These are phyloP conservation scores for Myotis yumanensis DNA, from an alignment of 2,113 vertebrate species.

Conservation along the genomic window DNA sequence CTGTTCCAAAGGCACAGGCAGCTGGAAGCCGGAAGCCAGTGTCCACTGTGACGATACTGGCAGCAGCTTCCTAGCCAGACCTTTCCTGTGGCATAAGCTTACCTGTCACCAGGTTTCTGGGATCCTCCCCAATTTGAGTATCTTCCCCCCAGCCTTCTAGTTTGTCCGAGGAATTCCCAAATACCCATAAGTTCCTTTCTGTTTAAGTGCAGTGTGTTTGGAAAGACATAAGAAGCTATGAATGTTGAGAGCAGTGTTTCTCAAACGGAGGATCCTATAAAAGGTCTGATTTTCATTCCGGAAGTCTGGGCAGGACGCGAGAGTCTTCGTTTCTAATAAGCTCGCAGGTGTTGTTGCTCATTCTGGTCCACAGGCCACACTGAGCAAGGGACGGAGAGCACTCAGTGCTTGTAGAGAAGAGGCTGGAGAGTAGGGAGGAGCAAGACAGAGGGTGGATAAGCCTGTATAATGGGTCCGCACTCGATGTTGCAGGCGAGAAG, in stretches of 20 bases:
- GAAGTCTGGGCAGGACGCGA: neutral
- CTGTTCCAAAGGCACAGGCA: neutral
- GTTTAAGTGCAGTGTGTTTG: neutral
- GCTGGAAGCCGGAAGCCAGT: neutral
- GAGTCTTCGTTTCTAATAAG: neutral
- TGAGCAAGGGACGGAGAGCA: neutral
- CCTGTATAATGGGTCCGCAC: neutral
- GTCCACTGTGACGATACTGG: neutral
- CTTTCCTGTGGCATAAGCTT: neutral
- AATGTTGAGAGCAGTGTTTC: neutral
- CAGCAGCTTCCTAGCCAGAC: neutral
- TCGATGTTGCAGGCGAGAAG: neutral
- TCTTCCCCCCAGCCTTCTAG: neutral
- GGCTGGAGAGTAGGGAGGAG: neutral
- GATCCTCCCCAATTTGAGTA: neutral
- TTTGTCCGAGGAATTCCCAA: neutral
- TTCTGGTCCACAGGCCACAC: neutral
- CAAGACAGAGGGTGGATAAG: neutral
- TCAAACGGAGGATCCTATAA: neutral
- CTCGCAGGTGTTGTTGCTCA: neutral
- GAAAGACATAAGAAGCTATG: neutral
- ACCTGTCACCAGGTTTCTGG: neutral
- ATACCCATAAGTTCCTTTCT: neutral
- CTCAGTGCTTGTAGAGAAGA: neutral
- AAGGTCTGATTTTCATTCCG: neutral